Percentiles rank a stretch among this genome's conserved stretches.
These are phyloP conservation scores for Delphinapterus leucas DNA, from an alignment of 2,113 vertebrate genomes.

Conservation along the genomic window DNA sequence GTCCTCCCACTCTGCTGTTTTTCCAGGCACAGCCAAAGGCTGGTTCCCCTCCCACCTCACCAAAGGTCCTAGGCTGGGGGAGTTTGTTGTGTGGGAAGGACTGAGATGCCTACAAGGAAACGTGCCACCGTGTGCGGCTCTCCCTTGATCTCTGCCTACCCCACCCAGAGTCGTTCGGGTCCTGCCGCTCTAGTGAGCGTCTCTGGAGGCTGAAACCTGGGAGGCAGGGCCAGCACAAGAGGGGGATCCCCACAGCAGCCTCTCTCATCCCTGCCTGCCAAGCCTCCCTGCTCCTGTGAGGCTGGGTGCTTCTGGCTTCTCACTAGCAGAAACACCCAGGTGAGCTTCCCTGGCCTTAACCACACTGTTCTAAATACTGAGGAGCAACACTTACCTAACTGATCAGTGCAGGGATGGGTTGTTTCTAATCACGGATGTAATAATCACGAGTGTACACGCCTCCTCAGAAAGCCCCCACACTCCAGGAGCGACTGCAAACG, in stretches of 20 bases:
- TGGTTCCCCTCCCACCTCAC: constrained; percentile 40
- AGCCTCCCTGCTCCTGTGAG: not conserved
- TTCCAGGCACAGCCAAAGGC: constrained; percentile 31
- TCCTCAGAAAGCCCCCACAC: constrained; percentile 71
- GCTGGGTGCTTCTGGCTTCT: not conserved
- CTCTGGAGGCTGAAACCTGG: not conserved
- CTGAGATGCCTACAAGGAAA: not conserved
- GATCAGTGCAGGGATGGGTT: not conserved
- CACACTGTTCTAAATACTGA: not conserved
- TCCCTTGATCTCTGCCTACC: not conserved
- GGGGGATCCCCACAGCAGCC: not conserved
- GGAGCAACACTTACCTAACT: constrained; percentile 63
- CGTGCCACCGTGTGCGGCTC: not conserved
- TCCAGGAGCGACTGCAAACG: constrained; percentile 64
- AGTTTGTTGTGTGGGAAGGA: not conserved
- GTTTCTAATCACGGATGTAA: constrained; percentile 63
- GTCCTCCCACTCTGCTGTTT: constrained; percentile 65
- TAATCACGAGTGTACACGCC: constrained; percentile 57
- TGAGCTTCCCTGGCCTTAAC: not conserved
- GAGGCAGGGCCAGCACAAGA: not conserved
- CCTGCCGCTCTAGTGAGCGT: not conserved
- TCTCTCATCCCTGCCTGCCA: not conserved
- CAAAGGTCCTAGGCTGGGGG: not conserved
- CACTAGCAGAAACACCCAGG: not conserved
- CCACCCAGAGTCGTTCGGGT: not conserved